A percentile compares a stretch with the other conserved stretches of the same genome.
Conservation (phyloP, 37 sponge, comb jelly and placozoan genomes). For the Chondrilla cf. caribensis region DNA sequence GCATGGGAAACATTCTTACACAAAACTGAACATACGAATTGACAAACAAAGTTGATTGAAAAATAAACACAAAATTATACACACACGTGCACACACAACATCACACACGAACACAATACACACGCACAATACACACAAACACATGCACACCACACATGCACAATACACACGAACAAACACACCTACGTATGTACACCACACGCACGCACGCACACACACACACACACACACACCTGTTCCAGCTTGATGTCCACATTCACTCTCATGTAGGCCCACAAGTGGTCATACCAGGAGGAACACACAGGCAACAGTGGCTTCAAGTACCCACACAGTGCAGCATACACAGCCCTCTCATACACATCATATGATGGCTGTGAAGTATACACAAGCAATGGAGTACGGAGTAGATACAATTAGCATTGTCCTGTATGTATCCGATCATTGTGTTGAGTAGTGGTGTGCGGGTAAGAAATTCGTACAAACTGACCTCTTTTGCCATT, state of each 20-base stretch:
- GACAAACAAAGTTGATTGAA: too few relatives aligned
- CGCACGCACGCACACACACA: not conserved
- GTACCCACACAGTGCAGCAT: constrained; percentile 90
- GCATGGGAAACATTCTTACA: too few relatives aligned
- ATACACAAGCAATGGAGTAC: not conserved
- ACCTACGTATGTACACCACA: too few relatives aligned
- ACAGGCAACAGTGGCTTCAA: constrained; percentile 79
- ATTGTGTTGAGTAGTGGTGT: too few relatives aligned
- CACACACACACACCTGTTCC: constrained; percentile 59
- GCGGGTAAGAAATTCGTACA: too few relatives aligned
- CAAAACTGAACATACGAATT: not conserved
- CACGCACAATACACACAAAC: constrained; percentile 15
- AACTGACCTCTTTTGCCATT: constrained; percentile 63
- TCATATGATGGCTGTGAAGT: constrained; percentile 42
- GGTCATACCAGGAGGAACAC: constrained; percentile 82
- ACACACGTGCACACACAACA: not conserved
- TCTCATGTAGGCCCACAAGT: constrained; percentile 92
- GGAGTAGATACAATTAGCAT: too few relatives aligned
- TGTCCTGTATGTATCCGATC: too few relatives aligned
- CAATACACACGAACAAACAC: not conserved
- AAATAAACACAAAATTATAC: too few relatives aligned
- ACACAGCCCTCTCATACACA: constrained; percentile 84
- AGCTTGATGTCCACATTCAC: constrained; percentile 81
- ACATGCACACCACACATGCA: too few relatives aligned
- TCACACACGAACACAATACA: not conserved